Evolutionary conservation across 2,888 invertebrate species (phyloP).

Genomic region (Cyrtodaria siliqua): DNA sequence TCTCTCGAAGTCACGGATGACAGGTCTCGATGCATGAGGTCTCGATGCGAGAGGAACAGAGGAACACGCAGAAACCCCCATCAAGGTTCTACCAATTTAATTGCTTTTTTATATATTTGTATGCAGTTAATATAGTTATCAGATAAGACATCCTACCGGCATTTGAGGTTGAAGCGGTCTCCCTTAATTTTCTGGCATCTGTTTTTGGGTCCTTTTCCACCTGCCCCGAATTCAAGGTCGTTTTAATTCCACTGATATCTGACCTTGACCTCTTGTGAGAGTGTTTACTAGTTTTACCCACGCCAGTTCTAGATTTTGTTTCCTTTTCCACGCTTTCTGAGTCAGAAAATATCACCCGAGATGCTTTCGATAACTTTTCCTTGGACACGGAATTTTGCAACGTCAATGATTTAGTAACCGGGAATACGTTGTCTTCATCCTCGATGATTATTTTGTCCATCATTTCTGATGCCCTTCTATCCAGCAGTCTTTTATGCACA

Average conservation of each 20-base stretch:
- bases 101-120: too few relatives aligned
- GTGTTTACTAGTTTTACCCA: conserved; percentile 46
- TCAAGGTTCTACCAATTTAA: too few relatives aligned
- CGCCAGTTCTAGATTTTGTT: conserved; percentile 29
- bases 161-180: conserved; percentile 13
- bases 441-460: conserved; percentile 54
- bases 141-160: conserved; percentile 14
- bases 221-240: background rate
- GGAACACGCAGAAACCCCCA: too few relatives aligned
- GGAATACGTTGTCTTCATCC: conserved; percentile 43
- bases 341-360: conserved; percentile 67
- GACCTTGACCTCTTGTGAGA: conserved; percentile 77
- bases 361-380: conserved; percentile 15
- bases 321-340: conserved; percentile 61
- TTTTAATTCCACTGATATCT: conserved; percentile 68
- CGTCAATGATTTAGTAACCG: conserved; percentile 34
- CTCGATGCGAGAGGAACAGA: too few relatives aligned
- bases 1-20: too few relatives aligned
- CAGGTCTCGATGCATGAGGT: too few relatives aligned
- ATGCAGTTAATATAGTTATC: too few relatives aligned
- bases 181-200: background rate
- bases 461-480: conserved; percentile 40
- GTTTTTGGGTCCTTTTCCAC: background rate
- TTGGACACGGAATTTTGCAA: conserved; percentile 15
- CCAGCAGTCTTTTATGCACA: conserved; percentile 14